Percentiles rank a stretch among this genome's conserved stretches.
phyloP scores from a whole-genome alignment of 2,113 vertebrate species.

The Pedetes capensis region DNA sequence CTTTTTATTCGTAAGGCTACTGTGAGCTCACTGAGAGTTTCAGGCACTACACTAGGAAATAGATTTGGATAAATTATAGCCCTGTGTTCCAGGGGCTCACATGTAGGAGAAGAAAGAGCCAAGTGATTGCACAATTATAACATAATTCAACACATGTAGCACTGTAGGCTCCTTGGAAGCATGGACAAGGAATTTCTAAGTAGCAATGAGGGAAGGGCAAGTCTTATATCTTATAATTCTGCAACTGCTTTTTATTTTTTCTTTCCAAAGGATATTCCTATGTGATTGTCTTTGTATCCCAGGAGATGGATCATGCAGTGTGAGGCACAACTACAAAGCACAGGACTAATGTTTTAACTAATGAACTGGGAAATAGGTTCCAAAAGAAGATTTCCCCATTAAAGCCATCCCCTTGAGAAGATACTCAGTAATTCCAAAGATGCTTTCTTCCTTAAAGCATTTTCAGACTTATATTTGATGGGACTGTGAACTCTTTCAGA shows the following conservation, averaged over 20 bases:
- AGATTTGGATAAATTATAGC: not conserved
- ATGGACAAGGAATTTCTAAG: not conserved
- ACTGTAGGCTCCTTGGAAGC: not conserved
- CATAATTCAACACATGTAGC: not conserved
- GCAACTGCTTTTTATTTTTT: not conserved
- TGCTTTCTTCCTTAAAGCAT: not conserved
- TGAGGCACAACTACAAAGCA: not conserved
- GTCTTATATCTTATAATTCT: not conserved
- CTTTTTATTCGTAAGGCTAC: not conserved
- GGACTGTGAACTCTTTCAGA: not conserved
- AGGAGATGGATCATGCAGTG: not conserved
- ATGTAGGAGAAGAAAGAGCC: not conserved
- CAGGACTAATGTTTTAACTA: not conserved
- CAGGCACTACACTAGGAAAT: not conserved
- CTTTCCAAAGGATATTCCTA: not conserved
- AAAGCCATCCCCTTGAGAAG: not conserved
- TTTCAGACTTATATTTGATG: conserved; percentile 11
- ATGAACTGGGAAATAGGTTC: not conserved
- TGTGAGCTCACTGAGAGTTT: not conserved
- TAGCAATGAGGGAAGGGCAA: not conserved
- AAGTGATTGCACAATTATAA: not conserved
- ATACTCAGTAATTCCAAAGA: not conserved
- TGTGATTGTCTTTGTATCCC: not conserved
- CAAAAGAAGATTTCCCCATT: not conserved
- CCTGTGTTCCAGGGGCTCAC: not conserved